Evolutionary conservation across 1,140 invertebrate genomes (phyloP).

Genomic region (Ceratosolen fusciceps): DNA sequence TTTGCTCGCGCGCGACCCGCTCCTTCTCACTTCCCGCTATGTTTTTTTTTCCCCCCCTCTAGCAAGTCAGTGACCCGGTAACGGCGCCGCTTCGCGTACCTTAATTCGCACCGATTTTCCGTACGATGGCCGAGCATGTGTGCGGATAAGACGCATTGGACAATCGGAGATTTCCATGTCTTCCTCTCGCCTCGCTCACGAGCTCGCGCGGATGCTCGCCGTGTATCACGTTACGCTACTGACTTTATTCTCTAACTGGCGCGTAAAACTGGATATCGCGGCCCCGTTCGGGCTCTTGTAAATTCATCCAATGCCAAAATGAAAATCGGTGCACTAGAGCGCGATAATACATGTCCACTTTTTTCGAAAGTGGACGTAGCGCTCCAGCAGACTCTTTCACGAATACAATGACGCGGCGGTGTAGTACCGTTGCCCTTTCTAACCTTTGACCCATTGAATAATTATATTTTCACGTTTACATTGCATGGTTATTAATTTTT

Average conservation of each 20-base stretch:
- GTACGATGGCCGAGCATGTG: not conserved
- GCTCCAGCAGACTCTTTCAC: not conserved
- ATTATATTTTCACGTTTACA: too few species aligned
- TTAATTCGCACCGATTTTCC: not conserved
- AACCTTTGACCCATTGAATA: too few species aligned
- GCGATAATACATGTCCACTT: not conserved
- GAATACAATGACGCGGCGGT: not conserved
- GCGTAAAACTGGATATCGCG: not conserved
- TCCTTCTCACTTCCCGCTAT: not conserved
- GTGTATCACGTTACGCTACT: not conserved
- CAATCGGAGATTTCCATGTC: not conserved
- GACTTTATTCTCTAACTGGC: not conserved
- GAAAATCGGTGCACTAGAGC: not conserved
- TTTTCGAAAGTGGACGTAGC: not conserved
- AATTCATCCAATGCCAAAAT: not conserved
- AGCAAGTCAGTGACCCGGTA: constrained; percentile 18
- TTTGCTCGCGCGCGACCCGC: constrained; percentile 12
- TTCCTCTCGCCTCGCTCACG: not conserved
- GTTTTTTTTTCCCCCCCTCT: not conserved
- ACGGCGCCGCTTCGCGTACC: not conserved
- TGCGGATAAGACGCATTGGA: too few species aligned
- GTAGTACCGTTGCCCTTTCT: too few species aligned
- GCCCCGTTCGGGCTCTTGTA: not conserved
- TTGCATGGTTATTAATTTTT: not conserved
- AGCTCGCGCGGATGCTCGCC: not conserved